Evolutionary conservation across 2,888 invertebrate genomes (phyloP).

Genomic region (Cosmorhoe ocellata): DNA sequence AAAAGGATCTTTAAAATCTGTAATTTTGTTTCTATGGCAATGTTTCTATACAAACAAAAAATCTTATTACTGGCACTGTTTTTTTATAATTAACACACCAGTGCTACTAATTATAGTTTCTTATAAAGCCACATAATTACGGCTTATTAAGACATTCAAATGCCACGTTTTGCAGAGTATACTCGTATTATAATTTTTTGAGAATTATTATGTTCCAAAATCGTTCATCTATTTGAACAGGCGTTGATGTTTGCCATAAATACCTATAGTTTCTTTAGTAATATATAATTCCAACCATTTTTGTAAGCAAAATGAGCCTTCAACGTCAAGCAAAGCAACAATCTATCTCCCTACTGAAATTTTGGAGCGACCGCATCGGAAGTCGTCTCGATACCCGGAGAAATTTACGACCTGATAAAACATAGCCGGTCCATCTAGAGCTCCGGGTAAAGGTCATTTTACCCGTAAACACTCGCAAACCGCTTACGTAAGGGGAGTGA

Average conservation of each 20-base stretch:
- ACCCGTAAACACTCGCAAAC: constrained; percentile 28
- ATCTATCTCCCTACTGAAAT: constrained; percentile 52
- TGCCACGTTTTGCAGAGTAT: too few species aligned
- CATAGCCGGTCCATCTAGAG: constrained; percentile 56
- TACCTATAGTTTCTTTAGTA: not conserved
- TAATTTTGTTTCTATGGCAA: not conserved
- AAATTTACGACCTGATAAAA: constrained; percentile 79
- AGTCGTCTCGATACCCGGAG: constrained; percentile 67
- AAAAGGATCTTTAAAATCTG: not conserved
- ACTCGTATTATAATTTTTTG: too few species aligned
- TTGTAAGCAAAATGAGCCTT: constrained; percentile 18
- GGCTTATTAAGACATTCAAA: too few species aligned
- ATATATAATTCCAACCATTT: not conserved
- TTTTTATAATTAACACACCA: too few species aligned
- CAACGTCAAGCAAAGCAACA: constrained; percentile 27
- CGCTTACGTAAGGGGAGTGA: constrained; percentile 24
- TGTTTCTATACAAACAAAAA: too few species aligned
- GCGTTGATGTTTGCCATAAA: not conserved
- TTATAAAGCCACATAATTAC: too few species aligned
- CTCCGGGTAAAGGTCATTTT: constrained; percentile 49
- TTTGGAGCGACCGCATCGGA: constrained; percentile 59
- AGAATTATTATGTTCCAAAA: too few species aligned
- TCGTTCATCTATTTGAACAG: not conserved
- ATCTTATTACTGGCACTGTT: too few species aligned
- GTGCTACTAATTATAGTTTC: too few species aligned